These are phyloP conservation scores for Pollenia labialis DNA, from an alignment of 2,888 invertebrate genomes.

Conservation along the genomic window DNA sequence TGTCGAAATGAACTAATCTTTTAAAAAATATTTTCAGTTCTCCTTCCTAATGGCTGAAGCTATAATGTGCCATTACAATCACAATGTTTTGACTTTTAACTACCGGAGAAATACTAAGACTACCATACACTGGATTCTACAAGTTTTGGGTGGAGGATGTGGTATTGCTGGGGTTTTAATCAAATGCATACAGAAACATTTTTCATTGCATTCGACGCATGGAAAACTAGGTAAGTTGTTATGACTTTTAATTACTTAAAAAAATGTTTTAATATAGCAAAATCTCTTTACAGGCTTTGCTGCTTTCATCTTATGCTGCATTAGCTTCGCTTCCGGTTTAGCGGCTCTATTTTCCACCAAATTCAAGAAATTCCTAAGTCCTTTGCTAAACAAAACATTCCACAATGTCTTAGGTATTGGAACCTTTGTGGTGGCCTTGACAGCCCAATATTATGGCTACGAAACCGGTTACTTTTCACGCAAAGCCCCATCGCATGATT, in stretches of 20 bases:
- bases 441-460: constrained; percentile 82
- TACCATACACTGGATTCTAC: constrained; percentile 82
- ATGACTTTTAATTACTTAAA: not conserved
- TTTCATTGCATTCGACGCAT: constrained; percentile 78
- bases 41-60: constrained; percentile 82
- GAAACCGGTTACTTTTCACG: constrained; percentile 79
- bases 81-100: constrained; percentile 78
- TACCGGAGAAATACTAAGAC: constrained; percentile 80
- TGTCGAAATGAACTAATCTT: no score
- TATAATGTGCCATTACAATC: constrained; percentile 81
- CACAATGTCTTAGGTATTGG: constrained; percentile 80
- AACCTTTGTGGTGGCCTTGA: constrained; percentile 80
- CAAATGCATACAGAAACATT: constrained; percentile 80
- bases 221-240: constrained; percentile 79
- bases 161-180: constrained; percentile 80
- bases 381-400: constrained; percentile 80
- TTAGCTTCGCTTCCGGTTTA: constrained; percentile 80
- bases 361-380: constrained; percentile 77
- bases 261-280: not conserved
- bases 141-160: constrained; percentile 79
- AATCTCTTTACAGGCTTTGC: constrained; percentile 77
- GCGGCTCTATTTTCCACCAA: constrained; percentile 79
- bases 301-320: constrained; percentile 80
- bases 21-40: constrained; percentile 76
- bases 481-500: constrained; percentile 74